Evolutionary conservation across 1,140 invertebrate species (phyloP).

Genomic region (Pectinophora gossypiella): DNA sequence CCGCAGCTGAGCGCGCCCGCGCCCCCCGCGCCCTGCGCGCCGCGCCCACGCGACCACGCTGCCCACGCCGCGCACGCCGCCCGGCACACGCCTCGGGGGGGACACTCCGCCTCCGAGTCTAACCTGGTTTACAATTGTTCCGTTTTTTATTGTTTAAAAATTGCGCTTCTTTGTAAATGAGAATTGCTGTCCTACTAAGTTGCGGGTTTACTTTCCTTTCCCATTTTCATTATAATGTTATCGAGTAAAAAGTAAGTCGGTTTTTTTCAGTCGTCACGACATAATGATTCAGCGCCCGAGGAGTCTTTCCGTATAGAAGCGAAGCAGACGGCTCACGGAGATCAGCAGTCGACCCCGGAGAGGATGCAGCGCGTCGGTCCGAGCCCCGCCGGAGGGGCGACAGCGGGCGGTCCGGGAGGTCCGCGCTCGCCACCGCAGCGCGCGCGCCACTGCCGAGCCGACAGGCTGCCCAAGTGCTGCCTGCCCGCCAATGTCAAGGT

Average conservation of each 20-base stretch:
- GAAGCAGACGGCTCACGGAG: neutral
- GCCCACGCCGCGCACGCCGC: neutral
- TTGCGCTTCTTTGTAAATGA: too few species aligned
- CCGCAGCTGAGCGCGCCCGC: neutral
- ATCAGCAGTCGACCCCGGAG: neutral
- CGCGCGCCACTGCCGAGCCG: neutral
- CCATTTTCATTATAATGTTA: too few species aligned
- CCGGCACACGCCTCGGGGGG: neutral
- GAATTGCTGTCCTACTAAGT: too few species aligned
- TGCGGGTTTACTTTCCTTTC: too few species aligned
- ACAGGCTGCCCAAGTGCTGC: neutral
- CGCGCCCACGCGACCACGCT: neutral
- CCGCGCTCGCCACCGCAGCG: neutral
- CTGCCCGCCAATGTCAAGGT: neutral
- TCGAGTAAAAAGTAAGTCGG: too few species aligned
- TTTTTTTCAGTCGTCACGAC: neutral
- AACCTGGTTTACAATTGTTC: too few species aligned
- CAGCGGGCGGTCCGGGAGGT: neutral
- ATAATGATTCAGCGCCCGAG: neutral
- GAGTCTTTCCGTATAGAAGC: neutral
- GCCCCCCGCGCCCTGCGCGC: too few species aligned
- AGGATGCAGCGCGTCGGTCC: neutral
- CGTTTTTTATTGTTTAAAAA: too few species aligned
- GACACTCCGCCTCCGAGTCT: neutral
- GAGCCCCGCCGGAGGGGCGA: neutral